Percentiles rank a stretch among this genome's conserved stretches.
These are phyloP conservation scores for Eleutherodactylus coqui DNA, from an alignment of 2,797 vertebrate species.

Conservation along the genomic window DNA sequence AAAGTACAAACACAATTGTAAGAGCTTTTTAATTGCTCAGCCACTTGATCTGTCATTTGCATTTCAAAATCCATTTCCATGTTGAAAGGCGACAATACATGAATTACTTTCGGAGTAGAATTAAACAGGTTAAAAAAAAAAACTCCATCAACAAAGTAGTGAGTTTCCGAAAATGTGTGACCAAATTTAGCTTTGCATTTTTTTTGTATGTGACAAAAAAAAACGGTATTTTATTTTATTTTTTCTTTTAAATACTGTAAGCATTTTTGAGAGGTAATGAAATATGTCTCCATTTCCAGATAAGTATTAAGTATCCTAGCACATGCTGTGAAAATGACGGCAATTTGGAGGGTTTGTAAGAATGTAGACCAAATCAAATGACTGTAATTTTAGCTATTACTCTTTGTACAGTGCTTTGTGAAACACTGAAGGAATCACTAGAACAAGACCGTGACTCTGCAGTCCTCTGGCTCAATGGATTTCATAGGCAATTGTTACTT, in stretches of 20 bases:
- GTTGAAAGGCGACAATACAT: constrained; percentile 5
- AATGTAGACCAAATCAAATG: constrained; percentile 30
- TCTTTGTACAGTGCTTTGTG: constrained; percentile 14
- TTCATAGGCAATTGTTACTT: not conserved
- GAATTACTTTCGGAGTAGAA: constrained; percentile 13
- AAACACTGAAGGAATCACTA: not conserved
- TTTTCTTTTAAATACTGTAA: constrained; percentile 16
- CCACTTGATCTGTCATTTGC: constrained; percentile 37
- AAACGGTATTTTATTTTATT: constrained; percentile 14
- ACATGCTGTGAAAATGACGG: constrained; percentile 30
- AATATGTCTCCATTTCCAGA: constrained; percentile 3
- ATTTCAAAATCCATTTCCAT: constrained; percentile 17
- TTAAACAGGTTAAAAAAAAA: not conserved
- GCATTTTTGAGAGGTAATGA: constrained; percentile 33
- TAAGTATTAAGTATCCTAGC: constrained; percentile 22
- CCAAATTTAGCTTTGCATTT: not conserved
- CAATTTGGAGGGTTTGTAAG: not conserved
- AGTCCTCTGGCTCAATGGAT: not conserved
- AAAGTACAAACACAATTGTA: constrained; percentile 6
- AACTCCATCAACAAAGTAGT: constrained; percentile 3
- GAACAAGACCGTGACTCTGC: not conserved
- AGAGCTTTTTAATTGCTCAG: constrained; percentile 46
- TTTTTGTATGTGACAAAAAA: not conserved
- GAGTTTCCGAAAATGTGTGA: not conserved
- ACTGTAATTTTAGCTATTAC: constrained; percentile 47